Evolutionary conservation across 2,888 invertebrate species (phyloP), one percentile per base, ranked within the genome.

Genomic region (Synanthedon andrenaeformis): DNA sequence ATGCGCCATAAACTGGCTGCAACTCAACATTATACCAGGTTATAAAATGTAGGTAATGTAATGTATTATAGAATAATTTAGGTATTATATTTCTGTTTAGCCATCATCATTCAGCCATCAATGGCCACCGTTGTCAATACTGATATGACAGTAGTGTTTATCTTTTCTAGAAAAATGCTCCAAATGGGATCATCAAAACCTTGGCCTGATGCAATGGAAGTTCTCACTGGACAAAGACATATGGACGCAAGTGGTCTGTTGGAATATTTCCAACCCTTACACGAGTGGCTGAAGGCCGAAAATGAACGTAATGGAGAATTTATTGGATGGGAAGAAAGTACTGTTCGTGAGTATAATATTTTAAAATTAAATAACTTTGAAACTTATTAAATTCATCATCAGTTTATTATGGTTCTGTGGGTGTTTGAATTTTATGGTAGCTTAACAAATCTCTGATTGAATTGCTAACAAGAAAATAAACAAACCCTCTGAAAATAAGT

Each of bases 151-250:
- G 2, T 10, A 35, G 10, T 35, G 10, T 35, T 10, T 35, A 45
- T 6, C 6, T 45, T 45, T 11, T 45, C 3, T n/a, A 91, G 91
- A n/a, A 81, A 90, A 69, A 90, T 91, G 90, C 79, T 91, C 3
- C 81, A 89, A 67, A 70, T 92, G 75, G 92, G 92, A 10, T 89
- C 90, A 0, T 91, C 92, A 0, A 89, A 84, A 62, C 91, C 92
- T 0, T 93, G 93, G 93, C 91, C 90, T 13, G 93, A 94, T 53
- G 93, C 93, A 2, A 90, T 96, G 90, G 90, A 93, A 67, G 86
- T 86, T 6, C 72, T 94, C 2, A 94, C 94, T 0, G 93, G 93
- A 0, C 88, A 89, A 56, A 72, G 92, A 65, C 79, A 86, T 52
- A 92, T 94, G 92, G 91, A 93, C 59, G 91, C 92, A 11, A 86